Base-by-base conservation (phyloP, 2,113 vertebrate species). In the Chinchilla lanigera region DNA sequence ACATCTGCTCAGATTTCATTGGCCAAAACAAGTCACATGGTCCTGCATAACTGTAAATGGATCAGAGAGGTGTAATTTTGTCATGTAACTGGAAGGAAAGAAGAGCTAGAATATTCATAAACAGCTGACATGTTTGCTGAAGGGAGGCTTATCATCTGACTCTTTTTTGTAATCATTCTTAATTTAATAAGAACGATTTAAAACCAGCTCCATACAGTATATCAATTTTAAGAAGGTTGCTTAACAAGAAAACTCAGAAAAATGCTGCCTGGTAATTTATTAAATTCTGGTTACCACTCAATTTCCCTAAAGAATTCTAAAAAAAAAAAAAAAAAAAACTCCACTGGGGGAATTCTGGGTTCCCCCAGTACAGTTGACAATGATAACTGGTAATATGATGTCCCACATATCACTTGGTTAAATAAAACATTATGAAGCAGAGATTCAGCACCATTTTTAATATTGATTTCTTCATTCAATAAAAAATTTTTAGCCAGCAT, bases 281-380 rank as follows among this genome's bases (percentile, higher is more conserved):
- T 56, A 86, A 97, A 92, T 63, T 95, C 65, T 69, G 52, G 33
- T 83, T 54, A 83, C 56, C 65, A 24, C 28, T 83, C 80, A 58
- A 73, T 35, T 82, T 96, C 44, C 87, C 44, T 92, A 92, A 50
- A 96, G 33, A 95, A 89, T 77, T 82, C 47, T 86, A 65, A 38
- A 33, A 33, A 56, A 82, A 60, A n/a, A 65, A 38, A 33, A 33
- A 56, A 82, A 60, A 60, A 92, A 44, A 86, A 89, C 82, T 92
- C 84, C 35, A 86, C 26, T n/a, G 26, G 83, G 38, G 80, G 10
- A 85, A 89, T 35, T 89, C 56, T 69, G 60, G 20, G 7, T 89
- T 94, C 24, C 28, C 44, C 50, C 78, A 30, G 71, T 83, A 63
- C 80, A 67, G 65, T 12, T 93, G 52, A 67, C 63, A 65, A 11